Percentiles rank a stretch among this genome's conserved stretches.
Evolutionary conservation across 2,888 invertebrate species (phyloP).

Genomic region (Dryocosmus kuriphilus): DNA sequence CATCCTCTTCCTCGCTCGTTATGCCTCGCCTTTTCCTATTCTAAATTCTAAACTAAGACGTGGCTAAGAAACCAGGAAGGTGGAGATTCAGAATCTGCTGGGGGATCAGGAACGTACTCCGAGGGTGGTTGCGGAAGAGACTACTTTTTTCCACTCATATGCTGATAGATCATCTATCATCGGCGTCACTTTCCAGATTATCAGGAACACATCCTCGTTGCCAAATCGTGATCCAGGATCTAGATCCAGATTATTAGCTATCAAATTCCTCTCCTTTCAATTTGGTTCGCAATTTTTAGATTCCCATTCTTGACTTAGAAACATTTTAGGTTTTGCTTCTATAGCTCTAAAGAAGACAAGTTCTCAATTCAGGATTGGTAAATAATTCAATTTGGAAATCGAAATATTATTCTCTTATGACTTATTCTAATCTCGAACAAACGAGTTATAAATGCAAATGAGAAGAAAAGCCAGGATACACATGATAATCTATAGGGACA

Average conservation of each 20-base stretch:
- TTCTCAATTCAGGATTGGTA: too few species aligned
- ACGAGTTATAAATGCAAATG: constrained; percentile 27
- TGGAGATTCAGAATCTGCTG: constrained; percentile 20
- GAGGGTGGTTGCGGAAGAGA: constrained; percentile 28
- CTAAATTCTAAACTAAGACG: constrained; percentile 30
- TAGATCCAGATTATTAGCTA: background rate
- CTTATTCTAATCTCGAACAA: constrained; percentile 20
- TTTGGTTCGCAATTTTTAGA: background rate
- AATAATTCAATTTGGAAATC: constrained; percentile 23
- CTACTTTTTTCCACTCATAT: constrained; percentile 11
- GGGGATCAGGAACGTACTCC: constrained; percentile 24
- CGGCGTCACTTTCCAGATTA: constrained; percentile 18
- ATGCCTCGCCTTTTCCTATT: constrained; percentile 30
- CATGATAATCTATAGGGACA: constrained; percentile 69
- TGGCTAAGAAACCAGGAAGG: constrained; percentile 24
- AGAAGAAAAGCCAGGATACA: constrained; percentile 55
- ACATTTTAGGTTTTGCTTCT: too few species aligned
- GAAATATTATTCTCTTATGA: background rate
- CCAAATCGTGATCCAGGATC: background rate
- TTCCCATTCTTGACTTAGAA: background rate
- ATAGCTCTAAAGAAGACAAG: too few species aligned
- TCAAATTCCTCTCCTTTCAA: background rate
- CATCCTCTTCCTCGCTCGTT: constrained; percentile 58
- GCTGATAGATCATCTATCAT: constrained; percentile 30
- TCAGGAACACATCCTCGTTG: background rate